These are phyloP conservation scores for Onychomys leucogaster DNA, from an alignment of 2,797 vertebrate species.

Conservation along the genomic window DNA sequence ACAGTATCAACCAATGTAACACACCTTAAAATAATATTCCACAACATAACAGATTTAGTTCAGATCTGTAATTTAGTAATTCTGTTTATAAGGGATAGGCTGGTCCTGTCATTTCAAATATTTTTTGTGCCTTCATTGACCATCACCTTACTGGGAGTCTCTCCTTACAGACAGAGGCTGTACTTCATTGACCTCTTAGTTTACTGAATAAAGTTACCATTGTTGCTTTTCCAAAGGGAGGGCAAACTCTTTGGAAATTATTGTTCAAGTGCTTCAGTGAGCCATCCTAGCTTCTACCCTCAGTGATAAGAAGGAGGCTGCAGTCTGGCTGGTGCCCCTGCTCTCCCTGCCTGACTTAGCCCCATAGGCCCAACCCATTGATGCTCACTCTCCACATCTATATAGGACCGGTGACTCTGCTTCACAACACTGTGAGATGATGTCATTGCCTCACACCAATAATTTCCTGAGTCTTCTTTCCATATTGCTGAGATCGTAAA, in stretches of 20 bases:
- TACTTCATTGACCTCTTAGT: background rate
- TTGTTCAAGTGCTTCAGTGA: background rate
- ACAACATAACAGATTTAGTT: background rate
- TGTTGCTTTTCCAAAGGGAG: background rate
- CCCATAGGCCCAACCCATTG: background rate
- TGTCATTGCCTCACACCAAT: background rate
- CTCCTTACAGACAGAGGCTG: background rate
- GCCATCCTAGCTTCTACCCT: background rate
- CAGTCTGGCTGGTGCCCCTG: background rate
- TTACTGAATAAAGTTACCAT: background rate
- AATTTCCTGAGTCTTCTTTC: conserved; percentile 48
- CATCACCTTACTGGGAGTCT: background rate
- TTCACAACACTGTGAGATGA: background rate
- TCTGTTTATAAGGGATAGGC: background rate
- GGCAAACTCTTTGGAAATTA: background rate
- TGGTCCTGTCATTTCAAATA: background rate
- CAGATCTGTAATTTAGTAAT: background rate
- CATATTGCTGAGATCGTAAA: background rate
- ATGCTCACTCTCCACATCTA: conserved; percentile 43
- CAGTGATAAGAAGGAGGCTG: too few relatives aligned
- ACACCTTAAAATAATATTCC: too few relatives aligned
- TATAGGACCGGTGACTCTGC: background rate
- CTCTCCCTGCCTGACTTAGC: background rate
- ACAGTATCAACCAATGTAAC: too few relatives aligned
- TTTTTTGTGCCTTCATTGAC: background rate